phyloP scores from a whole-genome alignment of 2,113 vertebrate genomes.

The Dipodomys ordii region DNA sequence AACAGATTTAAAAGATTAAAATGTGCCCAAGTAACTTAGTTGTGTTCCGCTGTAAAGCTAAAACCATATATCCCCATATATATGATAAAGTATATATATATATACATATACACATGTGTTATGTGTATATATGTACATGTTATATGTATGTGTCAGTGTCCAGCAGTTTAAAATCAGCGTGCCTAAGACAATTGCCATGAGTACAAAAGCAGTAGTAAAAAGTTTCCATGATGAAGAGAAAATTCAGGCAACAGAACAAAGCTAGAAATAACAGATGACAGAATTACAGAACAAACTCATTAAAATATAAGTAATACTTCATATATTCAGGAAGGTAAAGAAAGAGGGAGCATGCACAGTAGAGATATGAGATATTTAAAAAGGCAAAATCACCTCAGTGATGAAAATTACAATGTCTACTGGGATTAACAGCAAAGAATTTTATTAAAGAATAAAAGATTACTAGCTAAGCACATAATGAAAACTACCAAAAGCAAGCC shows the following conservation, averaged over 20 bases:
- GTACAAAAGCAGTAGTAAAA: constrained; percentile 9
- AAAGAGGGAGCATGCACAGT: background rate
- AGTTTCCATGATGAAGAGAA: background rate
- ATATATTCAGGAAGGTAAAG: background rate
- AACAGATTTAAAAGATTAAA: background rate
- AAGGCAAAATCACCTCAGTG: background rate
- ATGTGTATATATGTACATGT: background rate
- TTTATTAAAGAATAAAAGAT: background rate
- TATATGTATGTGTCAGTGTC: background rate
- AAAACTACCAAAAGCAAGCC: constrained; percentile 19
- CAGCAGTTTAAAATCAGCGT: constrained; percentile 45
- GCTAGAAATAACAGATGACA: background rate
- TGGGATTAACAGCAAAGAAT: background rate
- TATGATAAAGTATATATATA: too few species aligned
- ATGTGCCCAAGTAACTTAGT: background rate
- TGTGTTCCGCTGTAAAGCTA: background rate
- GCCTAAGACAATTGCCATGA: background rate
- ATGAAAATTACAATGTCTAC: background rate
- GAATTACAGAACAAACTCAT: background rate
- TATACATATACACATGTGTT: too few species aligned
- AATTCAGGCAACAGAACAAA: background rate
- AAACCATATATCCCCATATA: background rate
- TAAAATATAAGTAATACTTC: background rate
- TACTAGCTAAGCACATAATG: background rate
- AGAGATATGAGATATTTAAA: background rate